Percentiles rank a stretch among this genome's conserved stretches.
phyloP scores from a whole-genome alignment of 2,888 invertebrate species.

The Eutolmus rufibarbis region DNA sequence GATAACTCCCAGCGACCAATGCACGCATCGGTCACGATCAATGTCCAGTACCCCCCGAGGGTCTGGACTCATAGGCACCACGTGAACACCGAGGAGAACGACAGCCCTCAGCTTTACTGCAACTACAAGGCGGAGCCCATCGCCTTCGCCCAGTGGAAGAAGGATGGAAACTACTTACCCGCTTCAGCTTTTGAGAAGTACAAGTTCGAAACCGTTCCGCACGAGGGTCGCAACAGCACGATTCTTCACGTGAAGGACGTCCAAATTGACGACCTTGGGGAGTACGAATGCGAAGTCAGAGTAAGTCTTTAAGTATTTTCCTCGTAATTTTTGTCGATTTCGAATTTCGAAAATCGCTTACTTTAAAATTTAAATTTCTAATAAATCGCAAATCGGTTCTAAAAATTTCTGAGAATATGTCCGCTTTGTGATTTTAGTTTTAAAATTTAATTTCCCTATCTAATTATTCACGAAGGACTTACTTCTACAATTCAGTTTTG shows the following conservation, averaged over 20 bases:
- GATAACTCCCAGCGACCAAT: conserved; percentile 54
- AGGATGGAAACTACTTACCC: conserved; percentile 52
- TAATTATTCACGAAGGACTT: too few species aligned
- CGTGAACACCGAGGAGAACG: conserved; percentile 55
- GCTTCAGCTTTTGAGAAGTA: conserved; percentile 55
- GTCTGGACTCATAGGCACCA: conserved; percentile 59
- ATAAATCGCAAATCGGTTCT: too few species aligned
- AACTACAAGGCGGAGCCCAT: conserved; percentile 58
- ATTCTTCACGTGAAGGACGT: conserved; percentile 74
- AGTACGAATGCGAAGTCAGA: conserved; percentile 74
- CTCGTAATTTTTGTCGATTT: background rate
- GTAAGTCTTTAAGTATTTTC: conserved; percentile 45
- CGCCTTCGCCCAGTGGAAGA: conserved; percentile 54
- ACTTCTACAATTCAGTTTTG: too few species aligned
- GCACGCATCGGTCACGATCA: conserved; percentile 56
- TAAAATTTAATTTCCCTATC: too few species aligned
- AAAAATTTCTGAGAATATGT: too few species aligned
- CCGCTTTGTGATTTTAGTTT: too few species aligned
- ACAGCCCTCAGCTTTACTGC: conserved; percentile 57
- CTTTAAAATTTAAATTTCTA: too few species aligned
- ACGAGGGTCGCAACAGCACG: conserved; percentile 61
- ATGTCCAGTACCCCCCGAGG: conserved; percentile 57
- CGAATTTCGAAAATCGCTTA: background rate
- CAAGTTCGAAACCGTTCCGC: conserved; percentile 63
- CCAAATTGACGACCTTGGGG: conserved; percentile 72